A percentile compares a stretch with the other conserved stretches of the same genome.
Conservation (phyloP, 2,797 vertebrate species). For the Paedocypris micromegethes region DNA sequence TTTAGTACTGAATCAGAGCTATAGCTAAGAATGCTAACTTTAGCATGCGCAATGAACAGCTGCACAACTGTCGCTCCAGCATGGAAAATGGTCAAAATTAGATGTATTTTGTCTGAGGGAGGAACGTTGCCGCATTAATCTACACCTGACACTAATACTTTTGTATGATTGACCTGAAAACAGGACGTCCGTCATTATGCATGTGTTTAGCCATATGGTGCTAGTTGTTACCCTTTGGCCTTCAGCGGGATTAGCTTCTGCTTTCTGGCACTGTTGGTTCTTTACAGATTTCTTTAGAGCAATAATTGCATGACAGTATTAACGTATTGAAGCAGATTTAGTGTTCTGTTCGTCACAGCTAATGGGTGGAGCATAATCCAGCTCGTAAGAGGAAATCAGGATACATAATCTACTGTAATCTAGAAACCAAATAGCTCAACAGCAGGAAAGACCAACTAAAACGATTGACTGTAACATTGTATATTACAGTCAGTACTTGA, state of each 20-base stretch:
- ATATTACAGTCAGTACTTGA: too few relatives aligned
- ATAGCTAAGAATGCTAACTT: slow-evolving; percentile 2
- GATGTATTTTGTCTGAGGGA: slow-evolving; percentile 53
- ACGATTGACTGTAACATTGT: background rate
- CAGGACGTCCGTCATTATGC: slow-evolving; percentile 63
- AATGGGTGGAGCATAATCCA: slow-evolving; percentile 43
- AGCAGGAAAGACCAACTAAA: background rate
- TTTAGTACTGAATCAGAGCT: too few relatives aligned
- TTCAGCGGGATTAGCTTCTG: slow-evolving; percentile 71
- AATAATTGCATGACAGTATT: slow-evolving; percentile 78
- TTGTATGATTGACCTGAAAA: slow-evolving; percentile 76
- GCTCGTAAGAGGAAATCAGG: slow-evolving; percentile 52
- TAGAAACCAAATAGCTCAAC: slow-evolving; percentile 45
- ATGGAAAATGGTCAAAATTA: slow-evolving; percentile 30
- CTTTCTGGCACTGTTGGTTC: slow-evolving; percentile 70
- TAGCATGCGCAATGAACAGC: slow-evolving; percentile 23
- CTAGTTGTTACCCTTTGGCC: slow-evolving; percentile 71
- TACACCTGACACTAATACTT: slow-evolving; percentile 80
- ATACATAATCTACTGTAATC: slow-evolving; percentile 59
- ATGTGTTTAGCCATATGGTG: slow-evolving; percentile 39
- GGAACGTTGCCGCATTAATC: slow-evolving; percentile 73
- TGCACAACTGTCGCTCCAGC: slow-evolving; percentile 3
- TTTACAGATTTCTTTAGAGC: slow-evolving; percentile 73
- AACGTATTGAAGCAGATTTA: slow-evolving; percentile 69
- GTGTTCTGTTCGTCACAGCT: slow-evolving; percentile 56